Conservation (phyloP, 2,797 vertebrate species). For the Crenuchus spilurus region DNA sequence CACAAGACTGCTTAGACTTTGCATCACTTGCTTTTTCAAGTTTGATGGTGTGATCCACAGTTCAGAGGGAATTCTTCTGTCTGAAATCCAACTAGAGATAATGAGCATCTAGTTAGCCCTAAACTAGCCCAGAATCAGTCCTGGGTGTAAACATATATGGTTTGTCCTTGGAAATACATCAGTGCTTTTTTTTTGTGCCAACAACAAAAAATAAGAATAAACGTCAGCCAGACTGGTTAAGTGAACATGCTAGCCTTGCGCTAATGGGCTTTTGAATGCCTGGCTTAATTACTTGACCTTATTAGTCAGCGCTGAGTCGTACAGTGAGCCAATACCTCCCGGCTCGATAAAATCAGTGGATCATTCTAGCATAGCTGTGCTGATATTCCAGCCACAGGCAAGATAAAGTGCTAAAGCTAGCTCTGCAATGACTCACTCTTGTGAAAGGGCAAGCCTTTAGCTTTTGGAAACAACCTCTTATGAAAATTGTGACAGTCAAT, state of each 20-base stretch:
- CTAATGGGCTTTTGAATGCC: constrained; percentile 1
- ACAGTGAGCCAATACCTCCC: not conserved
- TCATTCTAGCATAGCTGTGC: not conserved
- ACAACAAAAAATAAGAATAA: too few relatives aligned
- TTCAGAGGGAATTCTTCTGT: too few relatives aligned
- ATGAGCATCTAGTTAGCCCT: too few relatives aligned
- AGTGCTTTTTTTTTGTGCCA: too few relatives aligned
- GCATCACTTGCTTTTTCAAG: too few relatives aligned
- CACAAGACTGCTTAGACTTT: too few relatives aligned
- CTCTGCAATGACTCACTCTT: not conserved
- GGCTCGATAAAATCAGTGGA: not conserved
- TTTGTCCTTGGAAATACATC: too few relatives aligned
- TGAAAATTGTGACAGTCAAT: not conserved
- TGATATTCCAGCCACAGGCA: not conserved
- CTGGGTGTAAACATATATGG: too few relatives aligned
- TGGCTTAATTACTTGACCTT: constrained; percentile 8
- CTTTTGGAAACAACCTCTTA: not conserved
- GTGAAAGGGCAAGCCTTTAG: not conserved
- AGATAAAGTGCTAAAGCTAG: not conserved
- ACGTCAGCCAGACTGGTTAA: not conserved
- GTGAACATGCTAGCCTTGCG: not conserved
- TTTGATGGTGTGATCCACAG: too few relatives aligned
- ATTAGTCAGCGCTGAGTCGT: not conserved
- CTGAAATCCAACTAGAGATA: too few relatives aligned
- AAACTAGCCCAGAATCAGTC: too few relatives aligned